Percentiles rank a stretch among this genome's conserved stretches.
phyloP scores from a whole-genome alignment of 2,797 vertebrate species.

The Mastacembelus armatus region DNA sequence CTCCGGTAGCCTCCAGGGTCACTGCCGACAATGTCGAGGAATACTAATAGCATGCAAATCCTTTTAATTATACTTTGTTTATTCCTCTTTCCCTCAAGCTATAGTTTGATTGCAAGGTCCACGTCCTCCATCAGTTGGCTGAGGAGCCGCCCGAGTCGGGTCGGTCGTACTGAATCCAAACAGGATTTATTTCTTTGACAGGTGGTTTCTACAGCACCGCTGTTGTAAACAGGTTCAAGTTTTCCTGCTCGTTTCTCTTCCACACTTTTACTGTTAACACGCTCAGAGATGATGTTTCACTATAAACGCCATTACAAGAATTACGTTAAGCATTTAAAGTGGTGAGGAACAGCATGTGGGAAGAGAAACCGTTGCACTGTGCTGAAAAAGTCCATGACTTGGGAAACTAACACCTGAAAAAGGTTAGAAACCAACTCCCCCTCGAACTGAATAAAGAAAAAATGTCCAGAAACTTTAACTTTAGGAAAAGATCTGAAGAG shows the following conservation, averaged over 20 bases:
- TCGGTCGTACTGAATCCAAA: neutral
- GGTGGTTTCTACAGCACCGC: neutral
- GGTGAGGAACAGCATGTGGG: too few species aligned
- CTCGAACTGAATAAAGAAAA: too few species aligned
- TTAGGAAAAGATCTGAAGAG: too few species aligned
- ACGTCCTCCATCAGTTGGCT: neutral
- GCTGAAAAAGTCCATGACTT: too few species aligned
- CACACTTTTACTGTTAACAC: too few species aligned
- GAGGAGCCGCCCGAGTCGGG: neutral
- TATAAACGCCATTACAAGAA: too few species aligned
- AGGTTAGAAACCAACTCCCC: too few species aligned
- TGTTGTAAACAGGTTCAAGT: neutral
- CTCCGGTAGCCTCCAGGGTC: slow-evolving; percentile 44
- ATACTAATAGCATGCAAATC: slow-evolving; percentile 63
- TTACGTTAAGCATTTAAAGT: too few species aligned
- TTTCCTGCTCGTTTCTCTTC: neutral
- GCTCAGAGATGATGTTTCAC: too few species aligned
- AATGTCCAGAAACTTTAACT: too few species aligned
- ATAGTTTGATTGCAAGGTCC: slow-evolving; percentile 35
- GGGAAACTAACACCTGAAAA: too few species aligned
- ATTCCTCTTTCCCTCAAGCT: slow-evolving; percentile 39
- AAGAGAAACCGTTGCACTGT: too few species aligned
- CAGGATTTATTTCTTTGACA: neutral
- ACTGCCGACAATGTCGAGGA: slow-evolving; percentile 37
- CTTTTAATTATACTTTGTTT: slow-evolving; percentile 55